Percentiles rank a stretch among this genome's conserved stretches.
phyloP scores from a whole-genome alignment of 2,113 vertebrate genomes.

The Taurulus bubalis region DNA sequence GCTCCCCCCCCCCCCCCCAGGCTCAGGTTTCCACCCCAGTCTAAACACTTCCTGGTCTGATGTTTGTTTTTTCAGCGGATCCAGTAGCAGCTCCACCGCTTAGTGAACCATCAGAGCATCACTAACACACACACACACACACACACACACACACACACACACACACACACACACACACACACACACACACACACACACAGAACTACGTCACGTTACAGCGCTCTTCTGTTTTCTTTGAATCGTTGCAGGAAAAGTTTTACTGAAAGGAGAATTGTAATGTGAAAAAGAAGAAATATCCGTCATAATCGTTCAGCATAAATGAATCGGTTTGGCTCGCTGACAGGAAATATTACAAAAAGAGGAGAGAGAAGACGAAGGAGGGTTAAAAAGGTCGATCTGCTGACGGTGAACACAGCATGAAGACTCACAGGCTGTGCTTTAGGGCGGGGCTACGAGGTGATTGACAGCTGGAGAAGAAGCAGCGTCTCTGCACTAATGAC shows the following conservation, averaged over 20 bases:
- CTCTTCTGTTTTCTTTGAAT: not conserved
- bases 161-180: constrained; percentile 1
- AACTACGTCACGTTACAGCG: no score
- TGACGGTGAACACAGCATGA: not conserved
- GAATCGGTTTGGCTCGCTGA: not conserved
- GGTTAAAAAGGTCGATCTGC: not conserved
- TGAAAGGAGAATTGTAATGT: no score
- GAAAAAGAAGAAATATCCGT: not conserved
- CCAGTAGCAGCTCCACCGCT: constrained; percentile 24
- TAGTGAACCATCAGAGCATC: constrained; percentile 2
- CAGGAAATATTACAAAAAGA: not conserved
- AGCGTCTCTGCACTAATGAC: no score
- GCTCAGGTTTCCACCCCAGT: constrained; percentile 37
- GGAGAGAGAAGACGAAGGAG: not conserved
- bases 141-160: not conserved
- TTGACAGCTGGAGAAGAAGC: no score
- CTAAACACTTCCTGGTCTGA: constrained; percentile 41
- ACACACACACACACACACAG: not conserved
- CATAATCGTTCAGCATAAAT: no score
- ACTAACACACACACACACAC: no score
- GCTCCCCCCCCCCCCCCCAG: no score
- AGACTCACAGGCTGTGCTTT: no score
- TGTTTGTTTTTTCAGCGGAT: constrained; percentile 51
- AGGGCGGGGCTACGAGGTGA: no score
- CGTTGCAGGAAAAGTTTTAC: not conserved